A percentile compares a stretch with the other conserved stretches of the same genome.
phyloP scores from a whole-genome alignment of 2,888 invertebrate species.

The Dioctria linearis region DNA sequence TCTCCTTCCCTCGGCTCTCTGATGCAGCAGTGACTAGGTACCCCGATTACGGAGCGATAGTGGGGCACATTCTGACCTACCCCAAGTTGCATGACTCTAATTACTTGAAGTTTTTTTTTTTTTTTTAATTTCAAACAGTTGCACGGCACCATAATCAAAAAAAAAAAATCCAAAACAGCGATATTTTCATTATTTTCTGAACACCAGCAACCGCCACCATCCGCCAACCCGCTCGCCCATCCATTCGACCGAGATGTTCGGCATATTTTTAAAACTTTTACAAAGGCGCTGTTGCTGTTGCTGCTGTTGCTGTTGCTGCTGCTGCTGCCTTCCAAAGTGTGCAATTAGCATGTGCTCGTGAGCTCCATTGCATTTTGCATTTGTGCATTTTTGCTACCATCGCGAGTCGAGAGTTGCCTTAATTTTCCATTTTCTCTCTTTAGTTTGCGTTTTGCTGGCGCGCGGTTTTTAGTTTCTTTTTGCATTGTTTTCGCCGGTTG shows the following conservation, averaged over 20 bases:
- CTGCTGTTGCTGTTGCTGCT: not conserved
- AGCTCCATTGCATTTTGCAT: slow-evolving; percentile 27
- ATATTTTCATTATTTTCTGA: not conserved
- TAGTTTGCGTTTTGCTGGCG: not conserved
- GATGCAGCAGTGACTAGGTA: no score
- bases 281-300: not conserved
- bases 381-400: not conserved
- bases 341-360: slow-evolving; percentile 31
- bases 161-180: not conserved
- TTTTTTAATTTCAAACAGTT: not conserved
- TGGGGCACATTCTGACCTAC: slow-evolving; percentile 10
- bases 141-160: no score
- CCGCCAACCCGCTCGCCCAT: not conserved
- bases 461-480: not conserved
- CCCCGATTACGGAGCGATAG: not conserved
- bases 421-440: not conserved
- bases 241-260: not conserved
- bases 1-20: not conserved
- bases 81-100: slow-evolving; percentile 5
- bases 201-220: no score
- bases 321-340: not conserved
- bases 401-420: not conserved
- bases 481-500: slow-evolving; percentile 14
- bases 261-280: not conserved
- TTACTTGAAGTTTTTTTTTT: not conserved